Evolutionary conservation across 2,113 vertebrate species (phyloP), one percentile per base, ranked within the genome.

Genomic region (Grantiella picta): DNA sequence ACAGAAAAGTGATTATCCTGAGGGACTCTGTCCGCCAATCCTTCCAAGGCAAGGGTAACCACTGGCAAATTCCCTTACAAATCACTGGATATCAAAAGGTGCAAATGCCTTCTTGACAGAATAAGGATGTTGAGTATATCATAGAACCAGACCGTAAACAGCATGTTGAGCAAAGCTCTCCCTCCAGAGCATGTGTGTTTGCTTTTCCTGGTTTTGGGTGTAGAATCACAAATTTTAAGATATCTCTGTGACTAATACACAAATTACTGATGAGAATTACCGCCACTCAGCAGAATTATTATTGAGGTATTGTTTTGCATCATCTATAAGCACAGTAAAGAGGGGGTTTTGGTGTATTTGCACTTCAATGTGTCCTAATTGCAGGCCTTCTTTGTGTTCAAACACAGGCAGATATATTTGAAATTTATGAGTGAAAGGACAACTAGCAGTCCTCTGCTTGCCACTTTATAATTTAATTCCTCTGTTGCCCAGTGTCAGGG

Each of bases 391-490:
- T 91, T 77, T 89, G 65, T 90, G 61, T 89, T 92, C 73, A 90
- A 78, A 95, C 84, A 91, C 49, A 49, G 29, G 50, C 65, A 88
- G 73, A 70, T 94, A 81, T 86, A 85, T 82, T 92, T 94, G 90
- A 87, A 81, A 44, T 80, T 65, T 8, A 12, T 65, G 27, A 93
- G 49, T 31, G 80, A 96, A 86, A 59, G 38, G 75, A 85, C 84
- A 94, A 96, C 91, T 91, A 85, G 22, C 45, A 93, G 44, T 87
- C 68, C 59, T 69, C 57, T 85, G 19, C 54, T 72, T 89, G 76
- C 45, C 50, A 15, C 25, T 61, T 56, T 76, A 82, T 64, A 33
- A 65, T 92, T 78, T 56, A 60, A 83, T 88, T 71, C 44, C 15
- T 86, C 56, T 63, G 54, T 80, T 96, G 71, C 47, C 35, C 71